Conservation (phyloP, 2,113 vertebrate species). For the Sinocyclocheilus rhinocerous region DNA sequence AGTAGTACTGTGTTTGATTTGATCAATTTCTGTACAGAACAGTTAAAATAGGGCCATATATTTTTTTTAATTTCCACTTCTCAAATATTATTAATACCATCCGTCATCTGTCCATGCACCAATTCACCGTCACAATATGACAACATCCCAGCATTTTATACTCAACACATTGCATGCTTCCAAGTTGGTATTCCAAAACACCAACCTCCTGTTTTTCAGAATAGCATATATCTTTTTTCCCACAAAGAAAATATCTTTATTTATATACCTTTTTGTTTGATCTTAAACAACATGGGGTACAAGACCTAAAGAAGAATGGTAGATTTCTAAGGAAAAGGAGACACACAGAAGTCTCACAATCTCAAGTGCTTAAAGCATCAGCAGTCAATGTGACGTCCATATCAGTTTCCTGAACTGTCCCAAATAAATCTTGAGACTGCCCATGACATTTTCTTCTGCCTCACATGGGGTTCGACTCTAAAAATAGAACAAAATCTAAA, state of each 20-base stretch:
- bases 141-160: slow-evolving; percentile 68
- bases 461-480: background rate
- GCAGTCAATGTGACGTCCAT: slow-evolving; percentile 16
- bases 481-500: slow-evolving; percentile 12
- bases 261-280: slow-evolving; percentile 34
- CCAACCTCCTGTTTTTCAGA: slow-evolving; percentile 13
- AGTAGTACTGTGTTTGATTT: background rate
- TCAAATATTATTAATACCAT: slow-evolving; percentile 6
- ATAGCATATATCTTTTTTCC: background rate
- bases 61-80: background rate
- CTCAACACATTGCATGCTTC: slow-evolving; percentile 76
- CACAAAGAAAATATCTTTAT: slow-evolving; percentile 30
- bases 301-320: background rate
- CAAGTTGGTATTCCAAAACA: slow-evolving; percentile 63
- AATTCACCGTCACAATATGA: slow-evolving; percentile 69
- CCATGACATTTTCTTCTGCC: background rate
- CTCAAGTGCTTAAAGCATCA: background rate
- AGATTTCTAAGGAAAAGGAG: background rate
- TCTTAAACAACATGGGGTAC: slow-evolving; percentile 16
- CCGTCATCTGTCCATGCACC: slow-evolving; percentile 67
- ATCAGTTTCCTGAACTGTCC: background rate
- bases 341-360: background rate
- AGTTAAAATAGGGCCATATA: slow-evolving; percentile 3
- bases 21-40: background rate
- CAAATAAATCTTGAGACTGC: slow-evolving; percentile 24